Base-by-base conservation (phyloP, 2,888 invertebrate species). In the Hetaerina titia region DNA sequence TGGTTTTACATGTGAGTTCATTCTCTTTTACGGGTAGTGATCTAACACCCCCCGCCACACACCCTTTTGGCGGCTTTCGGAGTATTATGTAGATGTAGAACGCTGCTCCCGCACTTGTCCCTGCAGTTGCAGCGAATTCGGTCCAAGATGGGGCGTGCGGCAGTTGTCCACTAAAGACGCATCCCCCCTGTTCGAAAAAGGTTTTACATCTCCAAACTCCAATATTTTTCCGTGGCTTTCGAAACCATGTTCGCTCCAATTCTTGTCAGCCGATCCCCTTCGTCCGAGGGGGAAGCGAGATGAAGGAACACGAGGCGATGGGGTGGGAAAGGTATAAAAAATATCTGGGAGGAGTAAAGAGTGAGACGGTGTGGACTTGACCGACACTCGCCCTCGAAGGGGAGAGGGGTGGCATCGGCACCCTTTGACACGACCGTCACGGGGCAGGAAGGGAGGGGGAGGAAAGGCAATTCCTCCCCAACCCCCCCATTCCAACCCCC, bases 341-440 rank as follows among this genome's bases (percentile, higher is more conserved):
- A 25, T 25, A 90, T 64, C 64, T 15, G 56, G 15, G 17, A 17
- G 56, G 58, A n/a, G n/a, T 90, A 92, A 63, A n/a, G 45, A 45
- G 64, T 81, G n/a, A 31, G 31, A 81, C 11, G 22, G 69, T 8
- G 25, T 8, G 81, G 81, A 31, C 90, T 57, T 69, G 92, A 64
- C 69, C 92, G 69, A 64, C 92, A 74, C 92, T 69, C 92, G 69
- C 81, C 69, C 69, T n/a, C 31, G 13, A 31, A 31, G 81, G 81
- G 25, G 11, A n/a, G 69, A 69, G 22, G 69, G 69, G 69, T 19
- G 89, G 63, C 31, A 63, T 64, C 90, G 90, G 92, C 69, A 92
- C 92, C 92, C 92, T 92, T 92, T 92, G 92, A 92, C 92, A 92
- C 69, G 31, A 69, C 92, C 92, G 56, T 69, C 19, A 92, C 45